Evolutionary conservation across 2,797 vertebrate genomes (phyloP).

Genomic region (Kryptopterus vitreolus): DNA sequence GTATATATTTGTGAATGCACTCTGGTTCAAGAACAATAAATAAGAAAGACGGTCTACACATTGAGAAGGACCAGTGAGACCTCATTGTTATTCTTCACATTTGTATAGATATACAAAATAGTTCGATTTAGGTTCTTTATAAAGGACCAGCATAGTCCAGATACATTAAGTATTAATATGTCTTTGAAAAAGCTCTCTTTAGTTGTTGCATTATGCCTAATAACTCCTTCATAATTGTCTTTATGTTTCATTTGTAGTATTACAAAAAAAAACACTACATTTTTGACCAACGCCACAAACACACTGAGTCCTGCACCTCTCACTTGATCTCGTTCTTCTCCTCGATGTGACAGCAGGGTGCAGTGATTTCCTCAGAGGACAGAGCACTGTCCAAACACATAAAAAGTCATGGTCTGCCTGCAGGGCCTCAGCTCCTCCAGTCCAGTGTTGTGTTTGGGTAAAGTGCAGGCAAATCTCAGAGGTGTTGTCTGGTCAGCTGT

Average conservation of each 20-base stretch:
- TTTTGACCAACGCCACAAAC: constrained; percentile 30
- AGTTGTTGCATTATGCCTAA: not conserved
- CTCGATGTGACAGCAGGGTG: constrained; percentile 37
- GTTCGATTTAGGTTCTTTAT: not conserved
- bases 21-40: constrained; percentile 9
- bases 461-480: constrained; percentile 43
- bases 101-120: not conserved
- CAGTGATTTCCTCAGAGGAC: constrained; percentile 55
- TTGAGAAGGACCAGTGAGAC: not conserved
- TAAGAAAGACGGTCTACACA: constrained; percentile 16
- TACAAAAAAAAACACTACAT: not conserved
- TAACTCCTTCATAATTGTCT: constrained; percentile 12
- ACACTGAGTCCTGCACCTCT: constrained; percentile 27
- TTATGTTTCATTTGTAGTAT: constrained; percentile 10
- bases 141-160: not conserved
- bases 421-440: constrained; percentile 56
- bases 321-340: constrained; percentile 25
- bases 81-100: constrained; percentile 11
- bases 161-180: not conserved
- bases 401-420: constrained; percentile 63
- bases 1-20: constrained; percentile 35
- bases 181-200: not conserved
- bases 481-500: constrained; percentile 27
- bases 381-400: constrained; percentile 63
- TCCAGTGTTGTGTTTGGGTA: constrained; percentile 62